Evolutionary conservation across 2,888 invertebrate genomes (phyloP).

Genomic region (Salticus scenicus): DNA sequence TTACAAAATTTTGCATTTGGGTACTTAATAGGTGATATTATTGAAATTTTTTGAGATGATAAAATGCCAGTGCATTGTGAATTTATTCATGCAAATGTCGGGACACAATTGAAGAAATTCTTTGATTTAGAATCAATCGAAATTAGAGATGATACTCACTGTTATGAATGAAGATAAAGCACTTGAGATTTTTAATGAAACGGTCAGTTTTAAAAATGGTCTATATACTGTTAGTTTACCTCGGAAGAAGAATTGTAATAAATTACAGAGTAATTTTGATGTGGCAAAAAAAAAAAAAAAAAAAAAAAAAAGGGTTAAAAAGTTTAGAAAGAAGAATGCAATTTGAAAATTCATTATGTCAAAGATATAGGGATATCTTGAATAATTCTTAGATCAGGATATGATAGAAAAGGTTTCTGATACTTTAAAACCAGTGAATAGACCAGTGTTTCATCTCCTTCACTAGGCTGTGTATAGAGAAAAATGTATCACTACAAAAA

Average conservation of each 20-base stretch:
- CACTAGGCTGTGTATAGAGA: neutral
- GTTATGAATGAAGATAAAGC: too few species aligned
- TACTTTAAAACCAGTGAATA: too few species aligned
- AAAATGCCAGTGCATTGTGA: neutral
- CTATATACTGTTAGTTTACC: too few species aligned
- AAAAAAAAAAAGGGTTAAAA: too few species aligned
- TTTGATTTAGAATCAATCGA: too few species aligned
- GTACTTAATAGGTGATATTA: neutral
- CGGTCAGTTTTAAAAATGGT: too few species aligned
- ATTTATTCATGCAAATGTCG: neutral
- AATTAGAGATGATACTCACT: neutral
- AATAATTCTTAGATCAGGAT: neutral
- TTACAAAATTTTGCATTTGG: slow-evolving; percentile 13
- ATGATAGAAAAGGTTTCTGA: too few species aligned
- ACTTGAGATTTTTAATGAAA: too few species aligned
- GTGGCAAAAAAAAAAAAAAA: neutral
- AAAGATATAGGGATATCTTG: too few species aligned
- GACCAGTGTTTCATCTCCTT: too few species aligned
- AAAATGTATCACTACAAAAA: too few species aligned
- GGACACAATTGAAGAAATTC: neutral
- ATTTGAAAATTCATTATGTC: neutral
- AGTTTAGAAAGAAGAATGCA: neutral
- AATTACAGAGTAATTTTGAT: neutral
- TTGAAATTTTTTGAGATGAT: neutral
- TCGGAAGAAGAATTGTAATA: too few species aligned